These are phyloP conservation scores for Cynocephalus volans DNA, from an alignment of 2,113 vertebrate species.

Conservation along the genomic window DNA sequence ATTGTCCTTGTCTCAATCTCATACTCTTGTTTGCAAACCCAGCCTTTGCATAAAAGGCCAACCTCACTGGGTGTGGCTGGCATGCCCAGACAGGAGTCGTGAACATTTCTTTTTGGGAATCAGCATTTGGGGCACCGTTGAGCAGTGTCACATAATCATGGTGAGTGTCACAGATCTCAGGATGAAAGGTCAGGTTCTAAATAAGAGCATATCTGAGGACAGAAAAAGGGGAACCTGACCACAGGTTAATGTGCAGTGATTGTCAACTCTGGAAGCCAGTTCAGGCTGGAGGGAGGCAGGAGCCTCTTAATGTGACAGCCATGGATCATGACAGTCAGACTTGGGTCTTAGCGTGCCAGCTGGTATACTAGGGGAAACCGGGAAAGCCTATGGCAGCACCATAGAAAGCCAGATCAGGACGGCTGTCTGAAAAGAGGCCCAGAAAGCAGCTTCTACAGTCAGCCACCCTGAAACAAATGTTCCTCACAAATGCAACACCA, in stretches of 20 bases:
- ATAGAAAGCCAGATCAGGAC: neutral
- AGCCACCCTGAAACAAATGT: constrained; percentile 79
- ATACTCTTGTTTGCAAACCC: neutral
- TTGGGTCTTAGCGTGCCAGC: neutral
- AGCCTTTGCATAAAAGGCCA: constrained; percentile 20
- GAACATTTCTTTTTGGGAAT: constrained; percentile 30
- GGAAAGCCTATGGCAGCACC: neutral
- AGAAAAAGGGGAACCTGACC: neutral
- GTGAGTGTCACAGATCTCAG: neutral
- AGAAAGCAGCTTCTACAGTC: constrained; percentile 31
- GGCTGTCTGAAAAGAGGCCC: neutral
- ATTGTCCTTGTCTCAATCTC: neutral
- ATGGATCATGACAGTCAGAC: neutral
- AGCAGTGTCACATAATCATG: neutral
- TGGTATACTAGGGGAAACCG: neutral
- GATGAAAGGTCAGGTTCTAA: neutral
- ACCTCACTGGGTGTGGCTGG: constrained; percentile 49
- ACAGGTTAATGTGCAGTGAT: fast-evolving
- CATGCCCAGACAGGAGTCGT: constrained; percentile 25
- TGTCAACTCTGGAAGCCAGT: neutral
- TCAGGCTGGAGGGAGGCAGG: neutral
- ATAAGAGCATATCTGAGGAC: neutral
- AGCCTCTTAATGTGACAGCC: fast-evolving
- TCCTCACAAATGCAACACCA: neutral
- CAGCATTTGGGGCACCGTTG: constrained; percentile 38